These are phyloP conservation scores for Labeo calbasu DNA, from an alignment of 2,797 vertebrate species.

Conservation along the genomic window DNA sequence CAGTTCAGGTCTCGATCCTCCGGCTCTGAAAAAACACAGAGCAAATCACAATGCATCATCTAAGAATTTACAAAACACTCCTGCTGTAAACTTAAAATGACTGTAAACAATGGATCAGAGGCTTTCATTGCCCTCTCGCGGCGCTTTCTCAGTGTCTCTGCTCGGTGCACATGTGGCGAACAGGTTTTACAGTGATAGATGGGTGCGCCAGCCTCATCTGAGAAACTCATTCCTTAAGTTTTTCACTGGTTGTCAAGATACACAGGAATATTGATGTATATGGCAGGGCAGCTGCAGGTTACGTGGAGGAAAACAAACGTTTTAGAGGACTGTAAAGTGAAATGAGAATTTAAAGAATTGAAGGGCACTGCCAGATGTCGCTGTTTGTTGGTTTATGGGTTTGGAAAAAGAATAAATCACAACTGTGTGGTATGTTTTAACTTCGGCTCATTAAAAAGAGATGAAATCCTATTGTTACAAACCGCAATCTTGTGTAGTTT, in stretches of 20 bases:
- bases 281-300: conserved; percentile 19
- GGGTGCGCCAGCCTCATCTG: conserved; percentile 26
- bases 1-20: conserved; percentile 91
- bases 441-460: conserved; percentile 19
- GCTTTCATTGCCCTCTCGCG: conserved; percentile 39
- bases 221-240: conserved; percentile 60
- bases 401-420: conserved; percentile 25
- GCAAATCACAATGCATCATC: not conserved
- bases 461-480: conserved; percentile 1
- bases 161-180: conserved; percentile 30
- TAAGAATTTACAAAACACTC: not conserved
- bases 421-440: not conserved
- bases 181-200: conserved; percentile 48
- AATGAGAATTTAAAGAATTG: conserved; percentile 39
- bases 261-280: conserved; percentile 35
- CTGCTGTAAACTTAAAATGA: not conserved
- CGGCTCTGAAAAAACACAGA: conserved; percentile 73
- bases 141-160: not conserved
- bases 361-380: conserved; percentile 18
- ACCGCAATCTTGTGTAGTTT: not conserved
- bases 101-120: not conserved
- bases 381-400: conserved; percentile 17
- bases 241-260: conserved; percentile 55
- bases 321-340: conserved; percentile 23
- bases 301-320: conserved; percentile 1